Evolutionary conservation across 2,888 invertebrate species (phyloP), one percentile per base, ranked within the genome.

Genomic region (Parnassius apollo): DNA sequence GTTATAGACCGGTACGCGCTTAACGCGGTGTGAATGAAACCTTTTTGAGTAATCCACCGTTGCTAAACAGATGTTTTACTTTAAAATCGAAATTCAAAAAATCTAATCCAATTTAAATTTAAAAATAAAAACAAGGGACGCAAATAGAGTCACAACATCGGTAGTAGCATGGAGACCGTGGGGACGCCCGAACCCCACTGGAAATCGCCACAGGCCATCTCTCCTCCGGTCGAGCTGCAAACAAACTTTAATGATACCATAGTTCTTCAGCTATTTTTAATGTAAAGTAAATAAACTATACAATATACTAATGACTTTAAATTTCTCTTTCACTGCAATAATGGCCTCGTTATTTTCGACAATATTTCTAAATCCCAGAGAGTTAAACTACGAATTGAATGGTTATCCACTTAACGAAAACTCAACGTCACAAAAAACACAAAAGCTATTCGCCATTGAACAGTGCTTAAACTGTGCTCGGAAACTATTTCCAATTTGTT

Each of bases 31-130:
- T 51, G 50, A 48, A 56, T 51, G 50, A 48, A 56, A 45, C 46
- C 55, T 55, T 63, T 63, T 67, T 62, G 61, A 57, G 55, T 25
- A 64, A 66, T 67, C 66, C 62, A 66, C 65, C 64, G 55, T 53
- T 57, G 42, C 42, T 13, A 53, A 53, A 44, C 58, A 49, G 58
- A n/a, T 58, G 67, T 65, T 65, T 58, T 55, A 59, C 51, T 64
- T 62, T 63, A 50, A 57, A 59, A 45, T 42, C 62, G 42, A 48
- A 46, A 35, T 35, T 35, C 35, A 35, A 35, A 35, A 35, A 35
- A 35, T 35, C 35, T 1, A 7, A 35, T 3, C 7, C 35, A 35
- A 35, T 35, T 4, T 35, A 4, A 35, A 35, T 25, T 25, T 25
- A 35, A 35, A 35, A 35, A 35, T 18, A 18, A 18, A 18, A 18